phyloP scores from a whole-genome alignment of 1,140 invertebrate species.

The Pachyrhynchus sulphureomaculatus region DNA sequence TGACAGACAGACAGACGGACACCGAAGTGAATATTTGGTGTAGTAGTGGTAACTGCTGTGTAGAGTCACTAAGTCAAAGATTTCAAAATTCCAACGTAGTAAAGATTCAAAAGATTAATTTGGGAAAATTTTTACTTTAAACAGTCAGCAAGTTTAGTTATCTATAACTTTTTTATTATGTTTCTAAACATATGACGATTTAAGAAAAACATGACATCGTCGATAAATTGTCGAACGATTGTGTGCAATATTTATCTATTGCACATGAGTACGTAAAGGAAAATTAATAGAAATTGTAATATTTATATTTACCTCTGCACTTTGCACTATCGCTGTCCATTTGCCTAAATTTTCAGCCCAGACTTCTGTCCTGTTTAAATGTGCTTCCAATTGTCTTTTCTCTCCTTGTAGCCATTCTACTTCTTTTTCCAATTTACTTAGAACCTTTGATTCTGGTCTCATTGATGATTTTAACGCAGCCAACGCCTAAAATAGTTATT shows the following conservation, averaged over 20 bases:
- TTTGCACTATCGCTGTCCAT: slow-evolving; percentile 82
- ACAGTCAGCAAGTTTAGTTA: background rate
- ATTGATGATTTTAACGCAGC: slow-evolving; percentile 73
- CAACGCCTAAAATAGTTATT: slow-evolving; percentile 72
- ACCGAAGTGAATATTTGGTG: no score
- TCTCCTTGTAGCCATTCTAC: slow-evolving; percentile 78
- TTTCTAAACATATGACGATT: no score
- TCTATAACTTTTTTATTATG: background rate
- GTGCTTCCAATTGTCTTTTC: slow-evolving; percentile 75
- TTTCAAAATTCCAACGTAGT: no score
- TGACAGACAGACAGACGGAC: no score
- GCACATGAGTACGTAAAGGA: no score
- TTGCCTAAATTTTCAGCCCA: slow-evolving; percentile 86
- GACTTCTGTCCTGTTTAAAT: slow-evolving; percentile 80
- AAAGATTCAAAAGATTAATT: background rate
- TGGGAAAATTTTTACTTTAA: background rate
- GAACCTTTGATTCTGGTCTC: slow-evolving; percentile 74
- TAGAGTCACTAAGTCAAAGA: no score
- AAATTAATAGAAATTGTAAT: no score
- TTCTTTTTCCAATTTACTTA: slow-evolving; percentile 76
- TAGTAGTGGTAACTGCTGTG: no score
- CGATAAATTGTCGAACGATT: no score
- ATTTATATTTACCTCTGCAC: slow-evolving; percentile 74
- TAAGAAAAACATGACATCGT: no score
- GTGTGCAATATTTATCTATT: no score